phyloP scores from a whole-genome alignment of 2,113 vertebrate species.

The Odocoileus hemionus region DNA sequence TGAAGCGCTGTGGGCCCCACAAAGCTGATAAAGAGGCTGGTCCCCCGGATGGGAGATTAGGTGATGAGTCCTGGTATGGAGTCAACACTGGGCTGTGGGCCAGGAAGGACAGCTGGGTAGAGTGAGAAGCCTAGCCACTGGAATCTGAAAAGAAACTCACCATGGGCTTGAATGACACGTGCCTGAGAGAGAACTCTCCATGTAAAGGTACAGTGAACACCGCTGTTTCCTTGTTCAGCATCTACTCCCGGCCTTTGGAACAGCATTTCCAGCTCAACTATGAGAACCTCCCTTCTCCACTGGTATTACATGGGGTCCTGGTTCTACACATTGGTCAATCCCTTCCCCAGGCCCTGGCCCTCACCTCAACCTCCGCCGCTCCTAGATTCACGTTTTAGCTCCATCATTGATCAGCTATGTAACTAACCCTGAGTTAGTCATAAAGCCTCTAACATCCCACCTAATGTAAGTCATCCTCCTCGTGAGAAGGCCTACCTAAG shows the following conservation, averaged over 20 bases:
- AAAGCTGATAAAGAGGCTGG: not conserved
- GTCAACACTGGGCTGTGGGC: not conserved
- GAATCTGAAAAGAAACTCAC: not conserved
- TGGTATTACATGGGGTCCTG: not conserved
- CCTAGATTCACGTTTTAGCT: not conserved
- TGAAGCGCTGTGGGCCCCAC: not conserved
- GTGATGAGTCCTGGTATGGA: not conserved
- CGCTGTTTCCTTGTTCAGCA: not conserved
- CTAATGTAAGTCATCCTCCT: not conserved
- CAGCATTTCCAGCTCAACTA: not conserved
- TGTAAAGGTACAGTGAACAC: not conserved
- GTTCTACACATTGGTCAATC: not conserved
- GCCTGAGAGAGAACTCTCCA: not conserved
- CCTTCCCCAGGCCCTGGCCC: not conserved
- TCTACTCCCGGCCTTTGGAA: not conserved
- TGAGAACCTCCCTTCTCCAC: not conserved
- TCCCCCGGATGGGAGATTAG: not conserved
- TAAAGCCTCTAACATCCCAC: not conserved
- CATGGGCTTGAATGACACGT: not conserved
- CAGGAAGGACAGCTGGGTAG: not conserved
- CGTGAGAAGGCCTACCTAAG: not conserved
- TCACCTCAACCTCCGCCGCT: not conserved
- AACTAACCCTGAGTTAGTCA: not conserved
- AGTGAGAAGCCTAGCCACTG: not conserved
- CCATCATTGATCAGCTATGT: not conserved